Conservation (phyloP, 2,888 invertebrate species). For the Trichopoda pennipes region DNA sequence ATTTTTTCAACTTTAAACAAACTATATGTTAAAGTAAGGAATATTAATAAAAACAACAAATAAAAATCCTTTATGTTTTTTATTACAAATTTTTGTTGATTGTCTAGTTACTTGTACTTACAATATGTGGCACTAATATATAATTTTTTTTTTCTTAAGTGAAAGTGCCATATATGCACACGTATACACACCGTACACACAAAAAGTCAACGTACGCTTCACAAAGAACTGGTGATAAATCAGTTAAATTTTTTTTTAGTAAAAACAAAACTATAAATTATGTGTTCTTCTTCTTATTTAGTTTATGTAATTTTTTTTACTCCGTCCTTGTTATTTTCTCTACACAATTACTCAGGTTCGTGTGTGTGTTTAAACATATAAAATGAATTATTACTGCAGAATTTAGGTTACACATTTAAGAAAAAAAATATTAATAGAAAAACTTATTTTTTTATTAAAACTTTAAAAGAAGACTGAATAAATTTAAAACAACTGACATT, state of each 20-base stretch:
- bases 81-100: constrained; percentile 57
- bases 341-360: background rate
- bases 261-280: constrained; percentile 65
- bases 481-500: background rate
- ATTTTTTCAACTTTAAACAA: constrained; percentile 46
- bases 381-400: constrained; percentile 53
- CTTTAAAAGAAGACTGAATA: constrained; percentile 12
- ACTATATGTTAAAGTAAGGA: constrained; percentile 28
- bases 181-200: background rate
- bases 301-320: constrained; percentile 4
- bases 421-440: background rate
- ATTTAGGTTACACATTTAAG: constrained; percentile 52
- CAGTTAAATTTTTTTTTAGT: constrained; percentile 37
- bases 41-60: background rate
- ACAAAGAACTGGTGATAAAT: constrained; percentile 53
- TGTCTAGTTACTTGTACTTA: constrained; percentile 36
- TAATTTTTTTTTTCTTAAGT: constrained; percentile 18
- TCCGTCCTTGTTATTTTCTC: background rate
- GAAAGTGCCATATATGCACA: constrained; percentile 42
- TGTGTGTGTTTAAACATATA: constrained; percentile 33
- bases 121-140: background rate
- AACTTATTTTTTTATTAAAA: constrained; percentile 30
- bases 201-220: background rate
- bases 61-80: constrained; percentile 22
- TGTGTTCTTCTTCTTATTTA: constrained; percentile 56